These are phyloP conservation scores for Spodoptera exigua DNA, from an alignment of 2,888 invertebrate species.

Conservation along the genomic window DNA sequence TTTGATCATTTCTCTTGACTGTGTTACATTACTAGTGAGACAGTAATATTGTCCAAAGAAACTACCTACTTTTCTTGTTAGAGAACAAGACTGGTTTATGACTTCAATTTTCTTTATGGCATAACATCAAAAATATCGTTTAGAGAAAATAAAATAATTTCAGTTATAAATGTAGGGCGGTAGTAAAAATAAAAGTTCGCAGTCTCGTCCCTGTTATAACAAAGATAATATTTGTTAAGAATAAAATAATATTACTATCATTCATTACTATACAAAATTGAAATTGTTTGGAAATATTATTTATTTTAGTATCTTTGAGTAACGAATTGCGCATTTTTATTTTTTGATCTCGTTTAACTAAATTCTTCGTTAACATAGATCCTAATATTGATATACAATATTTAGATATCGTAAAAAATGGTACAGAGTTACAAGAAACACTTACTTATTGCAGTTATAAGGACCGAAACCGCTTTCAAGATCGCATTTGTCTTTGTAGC, in stretches of 20 bases:
- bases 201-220: constrained; percentile 3
- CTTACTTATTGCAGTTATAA: constrained; percentile 70
- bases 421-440: constrained; percentile 64
- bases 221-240: too few species aligned
- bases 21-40: constrained; percentile 4
- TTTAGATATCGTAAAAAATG: constrained; percentile 66
- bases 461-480: constrained; percentile 68
- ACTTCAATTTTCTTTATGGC: constrained; percentile 40
- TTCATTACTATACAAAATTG: neutral
- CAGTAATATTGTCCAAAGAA: constrained; percentile 16
- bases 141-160: constrained; percentile 23
- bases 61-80: constrained; percentile 13
- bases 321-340: too few species aligned
- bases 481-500: constrained; percentile 84
- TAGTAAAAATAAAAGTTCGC: constrained; percentile 20
- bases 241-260: neutral
- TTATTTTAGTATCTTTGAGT: neutral
- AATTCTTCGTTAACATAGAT: too few species aligned
- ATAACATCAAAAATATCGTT: constrained; percentile 33
- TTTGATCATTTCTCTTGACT: neutral
- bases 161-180: constrained; percentile 16
- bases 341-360: too few species aligned
- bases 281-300: constrained; percentile 7
- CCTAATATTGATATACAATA: constrained; percentile 20
- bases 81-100: constrained; percentile 30